These are phyloP conservation scores for Tauraco hartlaubi DNA, from an alignment of 2,797 vertebrate species.

Conservation along the genomic window DNA sequence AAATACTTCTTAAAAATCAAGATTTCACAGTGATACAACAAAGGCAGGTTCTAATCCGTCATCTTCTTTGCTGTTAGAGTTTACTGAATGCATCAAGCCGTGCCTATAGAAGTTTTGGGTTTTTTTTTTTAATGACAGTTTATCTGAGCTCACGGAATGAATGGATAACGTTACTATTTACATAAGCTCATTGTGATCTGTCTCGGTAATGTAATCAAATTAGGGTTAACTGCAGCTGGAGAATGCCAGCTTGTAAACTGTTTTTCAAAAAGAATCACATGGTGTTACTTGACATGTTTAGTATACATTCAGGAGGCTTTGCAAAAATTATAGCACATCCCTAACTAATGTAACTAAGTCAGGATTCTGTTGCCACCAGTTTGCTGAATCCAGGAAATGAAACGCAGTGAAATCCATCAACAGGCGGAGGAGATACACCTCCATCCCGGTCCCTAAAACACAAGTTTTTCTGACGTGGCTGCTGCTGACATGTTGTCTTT, in stretches of 20 bases:
- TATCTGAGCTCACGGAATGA: constrained; percentile 54
- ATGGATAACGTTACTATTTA: constrained; percentile 70
- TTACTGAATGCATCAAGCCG: background rate
- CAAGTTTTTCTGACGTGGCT: background rate
- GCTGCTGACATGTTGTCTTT: background rate
- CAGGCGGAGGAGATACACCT: background rate
- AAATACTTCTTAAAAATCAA: background rate
- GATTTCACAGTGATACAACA: background rate
- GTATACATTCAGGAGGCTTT: constrained; percentile 12
- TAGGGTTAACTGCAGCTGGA: constrained; percentile 67
- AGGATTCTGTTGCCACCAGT: background rate
- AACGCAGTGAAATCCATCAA: background rate
- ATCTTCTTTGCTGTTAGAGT: fast-evolving
- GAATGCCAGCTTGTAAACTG: constrained; percentile 71
- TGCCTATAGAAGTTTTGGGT: background rate
- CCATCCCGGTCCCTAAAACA: background rate
- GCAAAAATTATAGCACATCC: constrained; percentile 46
- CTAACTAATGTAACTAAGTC: background rate
- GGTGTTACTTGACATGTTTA: constrained; percentile 60
- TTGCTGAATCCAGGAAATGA: background rate
- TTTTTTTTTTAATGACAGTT: constrained; percentile 41
- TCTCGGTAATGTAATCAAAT: constrained; percentile 71
- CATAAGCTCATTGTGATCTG: constrained; percentile 70
- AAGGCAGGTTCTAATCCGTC: background rate
- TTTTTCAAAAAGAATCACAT: constrained; percentile 69